Evolutionary conservation across 2,888 invertebrate species (phyloP).

Genomic region (Rhaphigaster nebulosa): DNA sequence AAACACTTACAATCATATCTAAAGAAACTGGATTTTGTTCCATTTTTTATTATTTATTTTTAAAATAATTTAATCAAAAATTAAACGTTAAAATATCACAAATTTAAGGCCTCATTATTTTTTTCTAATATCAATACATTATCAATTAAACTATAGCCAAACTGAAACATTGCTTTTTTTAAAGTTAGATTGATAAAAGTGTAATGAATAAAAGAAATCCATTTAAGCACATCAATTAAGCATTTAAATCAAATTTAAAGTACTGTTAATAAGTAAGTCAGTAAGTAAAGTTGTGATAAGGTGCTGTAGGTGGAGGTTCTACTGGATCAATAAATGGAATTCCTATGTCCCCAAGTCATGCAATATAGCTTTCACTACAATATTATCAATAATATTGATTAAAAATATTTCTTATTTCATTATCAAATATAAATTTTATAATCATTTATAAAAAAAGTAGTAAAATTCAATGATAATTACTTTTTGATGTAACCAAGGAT

Average conservation of each 20-base stretch:
- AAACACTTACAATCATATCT: slow-evolving; percentile 61
- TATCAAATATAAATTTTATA: background rate
- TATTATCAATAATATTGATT: slow-evolving; percentile 4
- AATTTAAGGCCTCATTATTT: slow-evolving; percentile 52
- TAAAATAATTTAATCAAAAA: background rate
- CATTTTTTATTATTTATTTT: slow-evolving; percentile 51
- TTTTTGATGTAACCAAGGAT: slow-evolving; percentile 74
- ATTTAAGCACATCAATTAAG: slow-evolving; percentile 6
- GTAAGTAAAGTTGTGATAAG: slow-evolving; percentile 36
- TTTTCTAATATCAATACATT: background rate
- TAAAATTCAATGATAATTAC: slow-evolving; percentile 54
- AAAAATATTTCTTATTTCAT: background rate
- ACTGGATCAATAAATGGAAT: slow-evolving; percentile 42
- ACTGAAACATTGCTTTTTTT: background rate
- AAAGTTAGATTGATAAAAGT: background rate
- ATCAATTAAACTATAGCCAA: background rate
- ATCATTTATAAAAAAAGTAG: background rate
- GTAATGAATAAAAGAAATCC: background rate
- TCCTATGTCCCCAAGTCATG: slow-evolving; percentile 7
- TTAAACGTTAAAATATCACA: slow-evolving; percentile 56
- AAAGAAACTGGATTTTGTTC: slow-evolving; percentile 59
- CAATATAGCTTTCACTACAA: background rate
- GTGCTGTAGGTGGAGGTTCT: background rate
- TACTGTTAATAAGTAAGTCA: background rate
- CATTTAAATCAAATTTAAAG: background rate